Percentiles rank a stretch among this genome's conserved stretches.
These are phyloP conservation scores for Julus scanicus DNA, from an alignment of 2,888 invertebrate species.

Conservation along the genomic window DNA sequence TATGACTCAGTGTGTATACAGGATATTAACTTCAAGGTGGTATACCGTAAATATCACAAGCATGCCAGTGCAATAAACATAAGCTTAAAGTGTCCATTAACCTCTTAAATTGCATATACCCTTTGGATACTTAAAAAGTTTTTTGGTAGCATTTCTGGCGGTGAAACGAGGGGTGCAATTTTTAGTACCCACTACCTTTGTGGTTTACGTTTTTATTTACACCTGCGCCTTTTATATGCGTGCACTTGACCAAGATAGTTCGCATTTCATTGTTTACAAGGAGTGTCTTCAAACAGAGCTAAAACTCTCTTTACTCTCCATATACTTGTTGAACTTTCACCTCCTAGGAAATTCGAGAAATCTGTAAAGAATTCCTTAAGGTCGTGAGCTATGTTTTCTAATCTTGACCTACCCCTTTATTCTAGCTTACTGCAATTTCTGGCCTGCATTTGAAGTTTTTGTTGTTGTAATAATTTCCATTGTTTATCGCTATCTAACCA, in stretches of 20 bases:
- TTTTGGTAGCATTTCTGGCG: neutral
- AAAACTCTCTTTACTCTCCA: neutral
- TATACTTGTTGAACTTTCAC: neutral
- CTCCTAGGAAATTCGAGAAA: neutral
- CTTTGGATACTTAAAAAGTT: neutral
- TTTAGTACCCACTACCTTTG: neutral
- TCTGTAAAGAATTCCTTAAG: neutral
- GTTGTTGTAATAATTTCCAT: neutral
- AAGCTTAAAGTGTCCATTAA: neutral
- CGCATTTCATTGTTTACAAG: neutral
- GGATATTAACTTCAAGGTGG: too few relatives aligned
- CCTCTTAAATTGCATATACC: neutral
- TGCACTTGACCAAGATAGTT: constrained; percentile 26
- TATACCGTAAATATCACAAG: too few relatives aligned
- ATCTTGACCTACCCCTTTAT: constrained; percentile 14
- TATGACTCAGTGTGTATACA: too few relatives aligned
- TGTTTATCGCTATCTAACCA: neutral
- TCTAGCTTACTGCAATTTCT: neutral
- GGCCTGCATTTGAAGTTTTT: neutral
- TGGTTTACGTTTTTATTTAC: neutral
- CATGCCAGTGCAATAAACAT: too few relatives aligned
- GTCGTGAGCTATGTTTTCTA: neutral
- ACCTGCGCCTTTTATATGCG: neutral
- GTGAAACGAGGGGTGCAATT: neutral
- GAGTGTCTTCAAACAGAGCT: neutral